These are phyloP conservation scores for Rhynchopsitta pachyrhyncha DNA, from an alignment of 2,113 vertebrate genomes.

Conservation along the genomic window DNA sequence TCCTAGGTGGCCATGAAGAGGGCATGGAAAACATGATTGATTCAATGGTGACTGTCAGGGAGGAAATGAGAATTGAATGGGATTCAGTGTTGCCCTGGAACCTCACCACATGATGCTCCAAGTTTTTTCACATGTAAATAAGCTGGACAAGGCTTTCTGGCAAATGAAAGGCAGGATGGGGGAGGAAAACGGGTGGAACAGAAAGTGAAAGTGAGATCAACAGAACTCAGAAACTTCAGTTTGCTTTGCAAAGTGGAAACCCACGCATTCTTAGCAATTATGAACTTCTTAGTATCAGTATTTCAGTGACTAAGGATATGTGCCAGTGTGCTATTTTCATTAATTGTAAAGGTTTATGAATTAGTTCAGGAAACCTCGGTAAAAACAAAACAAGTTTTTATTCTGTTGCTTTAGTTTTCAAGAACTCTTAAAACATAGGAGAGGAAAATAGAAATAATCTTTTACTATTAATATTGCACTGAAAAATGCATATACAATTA, in stretches of 20 bases:
- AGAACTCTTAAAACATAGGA: not conserved
- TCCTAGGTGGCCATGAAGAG: conserved; percentile 82
- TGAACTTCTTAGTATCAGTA: not conserved
- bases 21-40: conserved; percentile 86
- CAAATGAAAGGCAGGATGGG: conserved; percentile 76
- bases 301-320: not conserved
- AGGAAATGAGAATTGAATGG: conserved; percentile 92
- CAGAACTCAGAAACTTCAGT: not conserved
- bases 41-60: conserved; percentile 84
- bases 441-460: not conserved
- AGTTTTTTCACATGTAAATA: conserved; percentile 96
- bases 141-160: conserved; percentile 76
- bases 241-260: not conserved
- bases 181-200: conserved; percentile 39
- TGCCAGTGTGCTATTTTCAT: not conserved
- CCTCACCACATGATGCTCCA: conserved; percentile 85
- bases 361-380: not conserved
- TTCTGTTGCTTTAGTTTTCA: not conserved
- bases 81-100: conserved; percentile 80
- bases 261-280: not conserved
- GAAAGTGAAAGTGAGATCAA: conserved; percentile 55
- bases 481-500: not conserved
- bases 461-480: not conserved
- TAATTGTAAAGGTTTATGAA: not conserved
- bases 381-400: not conserved